Conservation (phyloP, 2,113 vertebrate genomes). For the Numida meleagris region DNA sequence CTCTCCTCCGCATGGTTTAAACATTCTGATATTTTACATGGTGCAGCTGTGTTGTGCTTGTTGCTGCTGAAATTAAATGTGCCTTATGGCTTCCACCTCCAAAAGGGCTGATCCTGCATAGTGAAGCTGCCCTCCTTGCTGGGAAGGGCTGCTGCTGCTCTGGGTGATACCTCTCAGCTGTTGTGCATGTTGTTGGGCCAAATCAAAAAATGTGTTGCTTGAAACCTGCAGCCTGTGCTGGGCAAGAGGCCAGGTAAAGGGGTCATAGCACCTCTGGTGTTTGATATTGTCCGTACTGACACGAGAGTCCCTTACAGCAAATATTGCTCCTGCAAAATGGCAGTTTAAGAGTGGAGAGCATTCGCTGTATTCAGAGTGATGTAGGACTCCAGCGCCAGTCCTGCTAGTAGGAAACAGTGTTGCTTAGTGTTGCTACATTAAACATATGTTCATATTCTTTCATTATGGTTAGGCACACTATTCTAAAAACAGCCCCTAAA, state of each 20-base stretch:
- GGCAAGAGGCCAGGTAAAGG: neutral
- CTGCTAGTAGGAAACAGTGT: neutral
- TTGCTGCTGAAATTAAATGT: slow-evolving; percentile 30
- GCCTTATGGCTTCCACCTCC: neutral
- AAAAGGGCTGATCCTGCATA: neutral
- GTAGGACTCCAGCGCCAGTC: neutral
- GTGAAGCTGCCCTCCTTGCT: neutral
- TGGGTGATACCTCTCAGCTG: neutral
- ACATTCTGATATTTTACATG: slow-evolving; percentile 39
- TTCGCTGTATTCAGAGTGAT: neutral
- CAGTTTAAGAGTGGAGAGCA: neutral
- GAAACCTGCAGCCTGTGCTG: neutral
- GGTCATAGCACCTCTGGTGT: neutral
- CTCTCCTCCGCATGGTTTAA: slow-evolving; percentile 64
- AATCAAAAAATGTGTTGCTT: neutral
- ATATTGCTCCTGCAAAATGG: accelerated
- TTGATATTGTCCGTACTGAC: neutral
- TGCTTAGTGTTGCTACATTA: neutral
- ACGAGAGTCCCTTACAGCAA: neutral
- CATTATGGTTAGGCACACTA: neutral
- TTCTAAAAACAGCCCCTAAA: neutral
- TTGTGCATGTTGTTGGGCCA: accelerated
- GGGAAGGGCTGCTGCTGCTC: neutral
- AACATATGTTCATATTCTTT: neutral
- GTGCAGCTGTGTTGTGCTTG: slow-evolving; percentile 61